These are phyloP conservation scores for Strongylocentrotus purpuratus DNA, from an alignment of 35 echinoderm and acorn worm species.

Conservation along the genomic window DNA sequence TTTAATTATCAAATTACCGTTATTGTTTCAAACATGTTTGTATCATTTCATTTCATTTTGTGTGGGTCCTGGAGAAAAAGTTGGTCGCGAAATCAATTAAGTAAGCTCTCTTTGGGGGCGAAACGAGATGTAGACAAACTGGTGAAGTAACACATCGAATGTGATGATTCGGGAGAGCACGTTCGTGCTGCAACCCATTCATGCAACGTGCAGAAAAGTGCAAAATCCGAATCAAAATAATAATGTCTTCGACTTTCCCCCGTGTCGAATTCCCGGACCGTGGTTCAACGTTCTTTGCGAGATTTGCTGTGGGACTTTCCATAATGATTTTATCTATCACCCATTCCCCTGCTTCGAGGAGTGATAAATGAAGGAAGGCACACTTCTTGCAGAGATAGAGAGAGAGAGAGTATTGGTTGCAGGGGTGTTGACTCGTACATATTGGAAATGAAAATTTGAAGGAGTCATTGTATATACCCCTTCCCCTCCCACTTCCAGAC, in stretches of 20 bases:
- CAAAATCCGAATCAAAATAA: constrained; percentile 19
- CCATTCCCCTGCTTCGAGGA: not conserved
- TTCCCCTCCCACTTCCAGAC: no score
- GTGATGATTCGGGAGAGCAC: not conserved
- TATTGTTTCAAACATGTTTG: not conserved
- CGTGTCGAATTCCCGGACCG: not conserved
- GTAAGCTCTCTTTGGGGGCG: not conserved
- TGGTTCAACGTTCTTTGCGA: constrained; percentile 27
- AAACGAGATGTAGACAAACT: not conserved
- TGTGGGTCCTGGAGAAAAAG: not conserved
- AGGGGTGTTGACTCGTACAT: not conserved
- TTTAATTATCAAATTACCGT: no score
- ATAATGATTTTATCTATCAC: constrained; percentile 31
- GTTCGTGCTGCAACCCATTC: not conserved
- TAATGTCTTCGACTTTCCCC: constrained; percentile 1
- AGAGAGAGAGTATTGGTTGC: not conserved
- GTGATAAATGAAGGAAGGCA: not conserved
- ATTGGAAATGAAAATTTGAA: not conserved
- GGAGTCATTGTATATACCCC: not conserved
- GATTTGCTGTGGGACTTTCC: constrained; percentile 29
- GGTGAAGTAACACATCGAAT: not conserved
- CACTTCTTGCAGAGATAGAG: not conserved
- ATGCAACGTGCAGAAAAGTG: not conserved
- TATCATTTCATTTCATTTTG: not conserved
- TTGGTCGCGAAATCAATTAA: not conserved